Evolutionary conservation across 2,797 vertebrate species (phyloP), one percentile per base, ranked within the genome.

Genomic region (Buceros bicornis): DNA sequence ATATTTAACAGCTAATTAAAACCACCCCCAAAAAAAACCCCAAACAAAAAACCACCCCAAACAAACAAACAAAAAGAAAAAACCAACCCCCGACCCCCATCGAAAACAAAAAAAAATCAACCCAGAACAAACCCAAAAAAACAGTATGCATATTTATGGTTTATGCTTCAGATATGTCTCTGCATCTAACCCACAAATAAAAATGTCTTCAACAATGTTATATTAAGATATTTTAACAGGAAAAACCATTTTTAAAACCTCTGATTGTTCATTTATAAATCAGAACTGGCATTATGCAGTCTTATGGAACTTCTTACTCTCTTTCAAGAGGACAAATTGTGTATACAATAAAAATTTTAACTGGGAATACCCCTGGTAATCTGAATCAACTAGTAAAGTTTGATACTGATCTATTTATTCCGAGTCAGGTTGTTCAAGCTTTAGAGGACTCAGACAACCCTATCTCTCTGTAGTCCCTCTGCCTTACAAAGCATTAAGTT

Each of bases 101-200:
- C 33, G 33, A 33, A 33, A 71, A 53, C 50, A 53, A 31, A 35
- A 19, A 28, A 8, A 42, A 26, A 22, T 25, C 13, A 45, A 53
- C 12, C 3, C 8, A 24, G 5, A 78, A 6, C 18, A 72, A 57
- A 8, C 0, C 3, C 37, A 6, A 1, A 3, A 69, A 86, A 16
- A 0, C 7, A 76, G 3, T 5, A 56, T 17, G 5, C 3, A 8
- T 71, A 60, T 53, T 82, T 85, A 74, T 17, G 14, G 15, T 5
- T 82, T 70, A 42, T 48, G 73, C n/a, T 66, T 87, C 16, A 64
- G 60, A 48, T 18, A 31, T 5, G 0, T 45, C 90, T 86, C 42
- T 77, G 17, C 13, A 29, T 37, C 13, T 57, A 85, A 33, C 4
- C 3, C 7, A 60, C 19, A 83, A 74, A 71, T 53, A 48, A 74